These are phyloP conservation scores for Contarinia nasturtii DNA, from an alignment of 1,140 invertebrate species.

Conservation along the genomic window DNA sequence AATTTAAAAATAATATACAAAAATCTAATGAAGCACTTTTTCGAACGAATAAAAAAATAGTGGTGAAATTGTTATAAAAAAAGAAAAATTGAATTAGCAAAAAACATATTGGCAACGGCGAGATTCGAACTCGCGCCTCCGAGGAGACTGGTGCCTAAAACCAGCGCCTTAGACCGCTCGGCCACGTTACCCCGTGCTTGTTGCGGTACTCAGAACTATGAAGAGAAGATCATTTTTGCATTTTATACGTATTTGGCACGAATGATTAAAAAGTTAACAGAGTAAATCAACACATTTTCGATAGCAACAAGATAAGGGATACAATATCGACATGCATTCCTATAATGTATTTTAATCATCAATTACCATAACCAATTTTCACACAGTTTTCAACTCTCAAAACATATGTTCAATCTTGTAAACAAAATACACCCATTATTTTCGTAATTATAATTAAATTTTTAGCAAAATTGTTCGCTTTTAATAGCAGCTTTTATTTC, in stretches of 20 bases:
- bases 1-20: too few species aligned
- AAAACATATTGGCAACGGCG: too few species aligned
- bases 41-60: not conserved
- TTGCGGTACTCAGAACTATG: not conserved
- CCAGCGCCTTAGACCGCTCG: conserved; percentile 98
- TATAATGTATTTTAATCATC: not conserved
- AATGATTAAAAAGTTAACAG: not conserved
- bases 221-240: not conserved
- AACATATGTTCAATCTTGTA: not conserved
- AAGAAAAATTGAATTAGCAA: not conserved
- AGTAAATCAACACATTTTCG: not conserved
- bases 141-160: conserved; percentile 99
- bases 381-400: not conserved
- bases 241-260: not conserved
- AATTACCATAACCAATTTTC: not conserved
- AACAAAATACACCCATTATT: not conserved
- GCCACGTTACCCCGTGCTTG: conserved; percentile 38
- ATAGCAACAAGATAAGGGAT: not conserved
- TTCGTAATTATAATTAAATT: not conserved
- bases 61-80: not conserved
- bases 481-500: too few species aligned
- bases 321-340: not conserved
- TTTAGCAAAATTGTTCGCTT: not conserved
- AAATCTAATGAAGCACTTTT: not conserved
- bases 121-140: too few species aligned